Evolutionary conservation across 2,113 vertebrate genomes (phyloP), one percentile per base, ranked within the genome.

Genomic region (Lagenorhynchus albirostris): DNA sequence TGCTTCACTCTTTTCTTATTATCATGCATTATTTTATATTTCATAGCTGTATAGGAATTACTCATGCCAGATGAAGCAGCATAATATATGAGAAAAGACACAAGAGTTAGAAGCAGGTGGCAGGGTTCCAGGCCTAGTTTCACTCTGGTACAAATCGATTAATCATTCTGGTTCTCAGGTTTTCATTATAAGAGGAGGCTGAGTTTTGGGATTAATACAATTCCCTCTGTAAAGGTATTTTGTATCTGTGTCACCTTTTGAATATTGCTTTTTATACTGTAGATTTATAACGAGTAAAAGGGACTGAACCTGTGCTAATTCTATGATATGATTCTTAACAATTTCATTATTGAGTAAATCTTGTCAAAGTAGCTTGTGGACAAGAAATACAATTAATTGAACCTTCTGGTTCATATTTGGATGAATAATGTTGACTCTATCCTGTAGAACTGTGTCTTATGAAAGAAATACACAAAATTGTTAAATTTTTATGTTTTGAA

Each of bases 21-120:
- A 38, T 74, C 33, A 36, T 82, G 41, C 7, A 6, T 73, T 53
- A 70, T 63, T 85, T 94, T 83, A 23, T 91, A 83, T 94, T 93
- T 94, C 17, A 31, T 87, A 63, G n/a, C 58, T 3, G 5, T 79
- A 5, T 62, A 92, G 62, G 47, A 84, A 67, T 92, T 73, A 92
- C 71, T 96, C 38, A 23, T 63, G 53, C 44, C 79, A 82, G 36
- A 65, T 68, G 21, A 85, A 63, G 41, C 33, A 77, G 67, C 31
- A 65, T 89, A 96, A 76, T 87, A 74, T 62, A 77, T 77, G 77
- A 89, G 77, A 89, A 92, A 94, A 95, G 53, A 86, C 18, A 44
- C 50, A 80, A 77, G 53, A 79, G 31, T n/a, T 76, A n/a, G 36
- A 70, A 71, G 70, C 9, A 2, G 81, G 33, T 90, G 79, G 73